Conservation (phyloP, 2,113 vertebrate genomes). For the Felis catus region F.catus_Fca126_mat1.0 CM031413.1:31179501-31180000, state of each 20-base stretch:
- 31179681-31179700: too few species aligned
- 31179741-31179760: not conserved
- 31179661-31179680: not conserved
- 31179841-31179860: not conserved
- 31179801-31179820: rapidly evolving
- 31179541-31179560: not conserved
- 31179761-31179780: rapidly evolving
- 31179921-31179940: not conserved
- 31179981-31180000: not conserved
- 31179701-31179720: not conserved
- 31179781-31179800: not conserved
- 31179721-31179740: not conserved
- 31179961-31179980: not conserved
- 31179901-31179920: not conserved
- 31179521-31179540: not conserved
- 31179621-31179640: not conserved
- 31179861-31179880: not conserved
- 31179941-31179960: not conserved
- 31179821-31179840: not conserved
- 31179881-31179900: not conserved
- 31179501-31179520: not conserved
- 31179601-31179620: not conserved
- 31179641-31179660: not conserved
- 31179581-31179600: not conserved
- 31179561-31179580: not conserved